phyloP scores from a whole-genome alignment of 35 echinoderm and acorn worm species.

The Patiria miniata region DNA sequence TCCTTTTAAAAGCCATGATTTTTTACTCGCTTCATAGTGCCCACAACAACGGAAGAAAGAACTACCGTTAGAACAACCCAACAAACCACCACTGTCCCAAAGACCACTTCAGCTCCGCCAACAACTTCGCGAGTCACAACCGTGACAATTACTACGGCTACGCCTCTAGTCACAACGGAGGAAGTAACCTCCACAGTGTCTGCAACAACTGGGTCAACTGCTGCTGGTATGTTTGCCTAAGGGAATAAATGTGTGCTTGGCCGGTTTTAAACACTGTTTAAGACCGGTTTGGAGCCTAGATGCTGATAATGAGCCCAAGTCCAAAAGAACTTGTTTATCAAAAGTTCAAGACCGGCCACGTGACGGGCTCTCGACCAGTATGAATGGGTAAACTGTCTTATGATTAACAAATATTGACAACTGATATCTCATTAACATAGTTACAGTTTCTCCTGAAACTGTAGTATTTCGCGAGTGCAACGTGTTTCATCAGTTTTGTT shows the following conservation, averaged over 20 bases:
- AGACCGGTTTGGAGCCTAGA: too few species aligned
- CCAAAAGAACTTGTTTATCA: neutral
- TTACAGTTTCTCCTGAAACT: neutral
- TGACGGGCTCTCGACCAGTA: too few species aligned
- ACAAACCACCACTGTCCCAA: neutral
- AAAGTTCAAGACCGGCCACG: too few species aligned
- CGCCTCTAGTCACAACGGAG: neutral
- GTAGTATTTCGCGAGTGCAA: too few species aligned
- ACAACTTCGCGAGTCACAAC: neutral
- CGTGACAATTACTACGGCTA: neutral
- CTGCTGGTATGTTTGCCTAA: neutral
- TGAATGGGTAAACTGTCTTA: neutral
- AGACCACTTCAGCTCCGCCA: neutral
- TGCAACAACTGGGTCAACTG: neutral
- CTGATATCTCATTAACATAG: neutral
- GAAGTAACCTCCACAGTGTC: neutral
- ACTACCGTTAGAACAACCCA: neutral
- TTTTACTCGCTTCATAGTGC: neutral
- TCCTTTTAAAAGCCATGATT: neutral
- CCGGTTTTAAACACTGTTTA: too few species aligned
- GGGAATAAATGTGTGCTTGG: neutral
- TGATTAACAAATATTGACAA: neutral
- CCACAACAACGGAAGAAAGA: neutral
- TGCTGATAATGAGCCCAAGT: too few species aligned
- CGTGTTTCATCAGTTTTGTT: too few species aligned